Percentiles rank a stretch among this genome's conserved stretches.
These are phyloP conservation scores for Hirudinaria manillensis DNA, from an alignment of 2,888 invertebrate genomes.

Conservation along the genomic window DNA sequence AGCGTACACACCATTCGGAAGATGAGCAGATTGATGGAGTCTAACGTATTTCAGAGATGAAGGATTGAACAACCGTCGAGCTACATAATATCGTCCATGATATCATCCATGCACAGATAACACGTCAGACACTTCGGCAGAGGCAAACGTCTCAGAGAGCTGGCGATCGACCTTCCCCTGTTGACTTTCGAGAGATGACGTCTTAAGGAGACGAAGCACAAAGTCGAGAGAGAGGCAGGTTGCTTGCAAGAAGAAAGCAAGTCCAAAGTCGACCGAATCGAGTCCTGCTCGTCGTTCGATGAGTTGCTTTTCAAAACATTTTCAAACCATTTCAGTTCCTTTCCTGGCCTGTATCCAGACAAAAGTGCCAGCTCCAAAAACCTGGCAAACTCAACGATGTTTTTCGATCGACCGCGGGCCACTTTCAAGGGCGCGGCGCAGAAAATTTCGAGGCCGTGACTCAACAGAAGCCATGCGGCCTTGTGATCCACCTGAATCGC, in stretches of 20 bases:
- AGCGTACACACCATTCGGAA: too few species aligned
- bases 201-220: constrained; percentile 1
- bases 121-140: background rate
- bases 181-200: background rate
- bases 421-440: background rate
- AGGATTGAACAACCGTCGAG: too few species aligned
- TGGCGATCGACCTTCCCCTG: background rate
- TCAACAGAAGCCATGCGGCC: background rate
- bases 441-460: constrained; percentile 8
- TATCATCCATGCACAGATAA: constrained; percentile 1
- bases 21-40: too few species aligned
- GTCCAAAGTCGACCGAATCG: background rate
- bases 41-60: too few species aligned
- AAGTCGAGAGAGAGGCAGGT: background rate
- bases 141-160: background rate
- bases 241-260: constrained; percentile 9
- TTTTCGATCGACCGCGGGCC: background rate
- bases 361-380: background rate
- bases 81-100: background rate
- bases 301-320: background rate
- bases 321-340: constrained; percentile 18
- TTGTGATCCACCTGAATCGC: background rate
- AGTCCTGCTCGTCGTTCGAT: background rate
- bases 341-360: background rate
- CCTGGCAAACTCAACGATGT: background rate